Evolutionary conservation across 1,140 invertebrate genomes (phyloP).

Genomic region (Hyles vespertilio): DNA sequence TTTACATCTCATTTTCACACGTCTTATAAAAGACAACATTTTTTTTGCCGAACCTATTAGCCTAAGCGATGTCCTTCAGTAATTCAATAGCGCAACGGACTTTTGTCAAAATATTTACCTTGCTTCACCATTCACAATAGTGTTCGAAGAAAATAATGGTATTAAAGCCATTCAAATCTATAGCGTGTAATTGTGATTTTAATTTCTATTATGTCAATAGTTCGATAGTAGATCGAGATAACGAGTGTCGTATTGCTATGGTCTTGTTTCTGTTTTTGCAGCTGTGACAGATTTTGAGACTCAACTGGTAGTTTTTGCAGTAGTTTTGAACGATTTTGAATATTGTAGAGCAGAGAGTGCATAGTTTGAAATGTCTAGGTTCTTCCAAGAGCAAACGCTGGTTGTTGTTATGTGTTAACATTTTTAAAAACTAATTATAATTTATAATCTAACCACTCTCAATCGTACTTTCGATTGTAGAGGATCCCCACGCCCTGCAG

Average conservation of each 20-base stretch:
- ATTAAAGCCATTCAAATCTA: slow-evolving; percentile 47
- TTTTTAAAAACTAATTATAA: no score
- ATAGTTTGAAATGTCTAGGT: no score
- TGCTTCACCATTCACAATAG: slow-evolving; percentile 46
- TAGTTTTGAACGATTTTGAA: no score
- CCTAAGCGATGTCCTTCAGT: slow-evolving; percentile 48
- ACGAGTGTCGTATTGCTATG: slow-evolving; percentile 19
- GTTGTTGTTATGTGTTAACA: no score
- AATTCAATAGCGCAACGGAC: slow-evolving; percentile 57
- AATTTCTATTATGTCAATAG: slow-evolving; percentile 35
- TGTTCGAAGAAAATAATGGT: slow-evolving; percentile 55
- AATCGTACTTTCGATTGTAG: no score
- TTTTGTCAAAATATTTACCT: slow-evolving; percentile 74
- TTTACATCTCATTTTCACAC: no score
- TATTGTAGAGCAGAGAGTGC: no score
- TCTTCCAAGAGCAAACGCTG: no score
- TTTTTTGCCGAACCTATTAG: background rate
- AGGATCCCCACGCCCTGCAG: no score
- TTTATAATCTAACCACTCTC: no score
- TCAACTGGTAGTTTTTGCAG: no score
- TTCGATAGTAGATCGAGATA: slow-evolving; percentile 42
- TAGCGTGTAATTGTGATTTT: slow-evolving; percentile 55
- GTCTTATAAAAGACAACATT: no score
- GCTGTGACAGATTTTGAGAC: background rate
- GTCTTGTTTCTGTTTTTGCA: background rate